phyloP scores from a whole-genome alignment of 2,797 vertebrate species.

The Sarcoramphus papa region DNA sequence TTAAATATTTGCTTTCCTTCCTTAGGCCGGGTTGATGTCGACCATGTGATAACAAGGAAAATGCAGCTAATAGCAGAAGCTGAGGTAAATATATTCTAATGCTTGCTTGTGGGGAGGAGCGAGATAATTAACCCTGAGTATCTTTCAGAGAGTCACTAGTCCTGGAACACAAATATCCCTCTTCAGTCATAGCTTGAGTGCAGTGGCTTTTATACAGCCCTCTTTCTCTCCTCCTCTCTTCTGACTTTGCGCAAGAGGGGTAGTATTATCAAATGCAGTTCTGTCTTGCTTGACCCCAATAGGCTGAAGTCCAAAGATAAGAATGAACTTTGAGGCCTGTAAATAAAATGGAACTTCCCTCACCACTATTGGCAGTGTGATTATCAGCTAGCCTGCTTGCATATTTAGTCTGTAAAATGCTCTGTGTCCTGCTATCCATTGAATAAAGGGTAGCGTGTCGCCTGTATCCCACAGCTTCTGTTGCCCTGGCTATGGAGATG shows the following conservation, averaged over 20 bases:
- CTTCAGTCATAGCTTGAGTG: background rate
- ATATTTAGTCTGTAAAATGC: background rate
- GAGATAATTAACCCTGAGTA: background rate
- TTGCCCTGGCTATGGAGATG: background rate
- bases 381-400: background rate
- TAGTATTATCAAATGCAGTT: background rate
- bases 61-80: constrained; percentile 76
- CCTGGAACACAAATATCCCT: background rate
- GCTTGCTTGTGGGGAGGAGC: background rate
- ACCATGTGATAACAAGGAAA: constrained; percentile 72
- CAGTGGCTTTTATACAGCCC: background rate
- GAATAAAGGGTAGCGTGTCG: background rate
- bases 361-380: background rate
- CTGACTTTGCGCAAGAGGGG: background rate
- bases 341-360: background rate
- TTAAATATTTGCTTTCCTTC: constrained; percentile 31
- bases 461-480: background rate
- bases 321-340: constrained; percentile 28
- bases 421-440: background rate
- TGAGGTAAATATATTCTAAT: constrained; percentile 68
- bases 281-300: background rate
- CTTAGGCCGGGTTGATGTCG: constrained; percentile 70
- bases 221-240: background rate
- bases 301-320: constrained; percentile 41
- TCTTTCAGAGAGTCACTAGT: background rate